Percentiles rank a stretch among this genome's conserved stretches.
These are phyloP conservation scores for Sinocyclocheilus maitianheensis DNA, from an alignment of 2,113 vertebrate genomes.

Conservation along the genomic window DNA sequence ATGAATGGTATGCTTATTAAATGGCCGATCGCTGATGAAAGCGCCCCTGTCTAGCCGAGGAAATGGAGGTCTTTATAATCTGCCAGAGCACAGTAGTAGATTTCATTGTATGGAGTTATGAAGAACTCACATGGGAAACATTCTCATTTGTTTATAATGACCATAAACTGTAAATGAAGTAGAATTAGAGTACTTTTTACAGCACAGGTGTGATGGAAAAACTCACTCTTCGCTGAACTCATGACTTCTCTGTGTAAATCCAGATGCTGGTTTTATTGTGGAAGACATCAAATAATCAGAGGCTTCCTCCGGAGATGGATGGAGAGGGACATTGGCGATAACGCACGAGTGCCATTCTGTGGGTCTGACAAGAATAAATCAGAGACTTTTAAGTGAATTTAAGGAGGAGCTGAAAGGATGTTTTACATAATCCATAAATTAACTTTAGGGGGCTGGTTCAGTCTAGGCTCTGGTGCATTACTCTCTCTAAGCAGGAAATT, in stretches of 20 bases:
- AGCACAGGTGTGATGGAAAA: not conserved
- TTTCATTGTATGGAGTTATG: not conserved
- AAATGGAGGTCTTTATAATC: constrained; percentile 30
- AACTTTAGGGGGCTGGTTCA: constrained; percentile 58
- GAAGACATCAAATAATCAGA: constrained; percentile 27
- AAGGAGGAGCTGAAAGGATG: constrained; percentile 52
- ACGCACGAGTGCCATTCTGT: constrained; percentile 44
- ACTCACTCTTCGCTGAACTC: not conserved
- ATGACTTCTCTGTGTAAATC: not conserved
- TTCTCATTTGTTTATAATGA: not conserved
- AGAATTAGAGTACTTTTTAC: not conserved
- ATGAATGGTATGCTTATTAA: constrained; percentile 38
- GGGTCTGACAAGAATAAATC: constrained; percentile 61
- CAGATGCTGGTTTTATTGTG: constrained; percentile 19
- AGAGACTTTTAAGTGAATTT: constrained; percentile 55
- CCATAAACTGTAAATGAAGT: not conserved
- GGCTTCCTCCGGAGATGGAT: constrained; percentile 53
- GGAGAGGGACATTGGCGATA: constrained; percentile 54
- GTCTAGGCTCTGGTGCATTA: constrained; percentile 44
- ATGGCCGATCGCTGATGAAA: constrained; percentile 35
- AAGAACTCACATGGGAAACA: not conserved
- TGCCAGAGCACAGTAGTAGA: not conserved
- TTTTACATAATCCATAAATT: constrained; percentile 69
- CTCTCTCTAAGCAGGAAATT: constrained; percentile 63
- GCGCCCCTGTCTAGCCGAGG: not conserved